Evolutionary conservation across 1,140 invertebrate genomes (phyloP).

Genomic region (Drosophila suzukii): DNA sequence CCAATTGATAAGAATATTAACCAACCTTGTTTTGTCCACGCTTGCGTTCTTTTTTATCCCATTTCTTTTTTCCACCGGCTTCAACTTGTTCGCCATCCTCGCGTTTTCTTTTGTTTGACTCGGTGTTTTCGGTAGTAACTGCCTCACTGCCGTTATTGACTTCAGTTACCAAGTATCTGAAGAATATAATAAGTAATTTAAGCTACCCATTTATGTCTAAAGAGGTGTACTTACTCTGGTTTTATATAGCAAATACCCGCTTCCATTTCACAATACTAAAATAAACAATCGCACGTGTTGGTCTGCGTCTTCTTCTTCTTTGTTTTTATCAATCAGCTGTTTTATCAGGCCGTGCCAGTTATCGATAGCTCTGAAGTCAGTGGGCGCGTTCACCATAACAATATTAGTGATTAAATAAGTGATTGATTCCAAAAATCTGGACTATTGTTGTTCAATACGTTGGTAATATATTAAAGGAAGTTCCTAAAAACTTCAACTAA

Average conservation of each 20-base stretch:
- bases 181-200: neutral
- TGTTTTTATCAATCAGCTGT: conserved; percentile 33
- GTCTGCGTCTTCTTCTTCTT: conserved; percentile 7
- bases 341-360: neutral
- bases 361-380: conserved; percentile 4
- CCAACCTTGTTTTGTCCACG: conserved; percentile 85
- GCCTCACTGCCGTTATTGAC: conserved; percentile 7
- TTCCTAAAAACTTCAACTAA: too few relatives aligned
- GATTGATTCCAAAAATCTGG: too few relatives aligned
- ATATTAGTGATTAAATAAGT: too few relatives aligned
- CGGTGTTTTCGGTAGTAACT: neutral
- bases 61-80: conserved; percentile 35
- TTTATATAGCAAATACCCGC: conserved; percentile 86
- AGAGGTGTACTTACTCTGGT: conserved; percentile 83
- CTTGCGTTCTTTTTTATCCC: conserved; percentile 83
- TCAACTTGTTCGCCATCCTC: conserved; percentile 20
- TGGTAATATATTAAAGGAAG: too few relatives aligned
- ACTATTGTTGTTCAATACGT: too few relatives aligned
- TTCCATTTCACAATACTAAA: conserved; percentile 62
- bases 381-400: neutral
- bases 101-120: conserved; percentile 57
- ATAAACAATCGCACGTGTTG: conserved; percentile 49
- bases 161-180: conserved; percentile 58
- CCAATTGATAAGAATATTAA: neutral
- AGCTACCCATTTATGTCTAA: neutral